Evolutionary conservation across 2,113 vertebrate genomes (phyloP).

Genomic region (Rallus limicola): DNA sequence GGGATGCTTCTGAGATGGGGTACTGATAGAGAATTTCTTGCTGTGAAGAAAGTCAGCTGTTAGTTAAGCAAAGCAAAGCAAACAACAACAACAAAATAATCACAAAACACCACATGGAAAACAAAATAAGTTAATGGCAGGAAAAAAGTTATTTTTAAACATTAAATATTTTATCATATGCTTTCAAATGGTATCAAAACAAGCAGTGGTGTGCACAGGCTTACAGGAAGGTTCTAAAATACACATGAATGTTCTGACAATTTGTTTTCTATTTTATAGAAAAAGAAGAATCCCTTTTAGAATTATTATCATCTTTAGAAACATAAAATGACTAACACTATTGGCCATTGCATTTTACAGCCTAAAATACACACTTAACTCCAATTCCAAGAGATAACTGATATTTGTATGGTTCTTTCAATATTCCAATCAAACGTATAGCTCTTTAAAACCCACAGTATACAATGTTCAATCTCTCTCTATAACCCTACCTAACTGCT

Average conservation of each 20-base stretch:
- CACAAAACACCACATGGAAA: too few relatives aligned
- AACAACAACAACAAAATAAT: accelerated
- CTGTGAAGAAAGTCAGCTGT: slow-evolving; percentile 73
- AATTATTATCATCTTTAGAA: not conserved
- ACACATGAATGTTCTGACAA: not conserved
- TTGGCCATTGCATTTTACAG: not conserved
- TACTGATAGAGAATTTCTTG: slow-evolving; percentile 97
- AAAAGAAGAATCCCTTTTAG: not conserved
- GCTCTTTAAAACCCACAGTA: not conserved
- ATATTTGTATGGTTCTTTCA: not conserved
- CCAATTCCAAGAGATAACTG: not conserved
- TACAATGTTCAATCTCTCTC: not conserved
- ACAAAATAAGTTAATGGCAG: not conserved
- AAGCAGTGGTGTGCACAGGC: not conserved
- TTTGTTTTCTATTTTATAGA: not conserved
- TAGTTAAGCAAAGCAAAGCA: slow-evolving; percentile 22
- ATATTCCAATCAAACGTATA: not conserved
- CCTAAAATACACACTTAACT: not conserved
- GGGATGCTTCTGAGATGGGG: slow-evolving; percentile 86
- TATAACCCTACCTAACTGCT: not conserved
- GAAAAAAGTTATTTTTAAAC: not conserved
- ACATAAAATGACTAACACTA: not conserved
- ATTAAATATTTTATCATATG: not conserved
- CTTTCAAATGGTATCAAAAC: not conserved
- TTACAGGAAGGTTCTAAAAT: not conserved